phyloP scores from a whole-genome alignment of 2,113 vertebrate genomes.

The Scolopax mira region DNA sequence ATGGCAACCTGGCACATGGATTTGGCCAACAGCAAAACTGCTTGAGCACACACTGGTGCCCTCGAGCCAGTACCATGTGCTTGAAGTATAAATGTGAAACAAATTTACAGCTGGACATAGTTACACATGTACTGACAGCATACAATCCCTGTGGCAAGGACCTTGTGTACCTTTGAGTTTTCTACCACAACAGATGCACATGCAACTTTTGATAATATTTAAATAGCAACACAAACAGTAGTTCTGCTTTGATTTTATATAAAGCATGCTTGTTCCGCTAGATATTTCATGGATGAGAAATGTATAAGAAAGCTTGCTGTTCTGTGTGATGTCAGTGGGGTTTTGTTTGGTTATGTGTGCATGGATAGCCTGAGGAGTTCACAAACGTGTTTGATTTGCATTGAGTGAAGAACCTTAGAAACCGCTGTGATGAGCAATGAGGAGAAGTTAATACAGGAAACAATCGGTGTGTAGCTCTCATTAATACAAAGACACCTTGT shows the following conservation, averaged over 20 bases:
- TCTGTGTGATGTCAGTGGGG: not conserved
- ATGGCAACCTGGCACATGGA: not conserved
- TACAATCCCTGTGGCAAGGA: not conserved
- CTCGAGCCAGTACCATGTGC: not conserved
- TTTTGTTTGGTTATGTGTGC: not conserved
- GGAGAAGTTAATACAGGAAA: not conserved
- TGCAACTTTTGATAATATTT: not conserved
- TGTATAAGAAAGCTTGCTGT: not conserved
- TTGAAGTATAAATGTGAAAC: not conserved
- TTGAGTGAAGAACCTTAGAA: not conserved
- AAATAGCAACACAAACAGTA: not conserved
- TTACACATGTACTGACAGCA: not conserved
- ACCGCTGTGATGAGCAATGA: not conserved
- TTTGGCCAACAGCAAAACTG: not conserved
- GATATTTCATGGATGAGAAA: not conserved
- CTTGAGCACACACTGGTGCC: accelerated
- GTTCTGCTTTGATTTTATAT: not conserved
- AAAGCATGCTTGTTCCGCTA: not conserved
- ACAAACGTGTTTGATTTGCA: not conserved
- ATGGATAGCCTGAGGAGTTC: not conserved
- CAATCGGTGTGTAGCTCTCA: not conserved
- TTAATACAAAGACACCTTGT: not conserved
- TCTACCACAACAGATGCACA: not conserved
- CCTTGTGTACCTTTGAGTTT: not conserved
- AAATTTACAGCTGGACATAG: not conserved